Conservation (phyloP, 2,113 vertebrate genomes). For the Cnemophilus loriae region DNA sequence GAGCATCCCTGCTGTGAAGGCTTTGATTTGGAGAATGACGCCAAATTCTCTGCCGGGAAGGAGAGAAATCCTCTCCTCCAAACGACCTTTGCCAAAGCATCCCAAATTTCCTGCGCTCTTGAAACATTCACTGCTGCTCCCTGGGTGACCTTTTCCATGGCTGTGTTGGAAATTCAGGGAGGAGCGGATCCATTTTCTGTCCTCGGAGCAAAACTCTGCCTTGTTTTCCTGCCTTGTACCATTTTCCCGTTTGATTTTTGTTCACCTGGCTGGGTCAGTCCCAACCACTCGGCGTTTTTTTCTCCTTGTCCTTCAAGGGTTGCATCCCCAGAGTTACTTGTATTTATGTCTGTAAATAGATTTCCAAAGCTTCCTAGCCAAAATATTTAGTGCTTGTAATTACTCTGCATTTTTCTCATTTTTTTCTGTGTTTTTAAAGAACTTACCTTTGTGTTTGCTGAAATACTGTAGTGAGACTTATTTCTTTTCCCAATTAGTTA, state of each 20-base stretch:
- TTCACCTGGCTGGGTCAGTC: conserved; percentile 50
- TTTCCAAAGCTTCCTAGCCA: conserved; percentile 72
- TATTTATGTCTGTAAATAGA: conserved; percentile 86
- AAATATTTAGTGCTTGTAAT: conserved; percentile 78
- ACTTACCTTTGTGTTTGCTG: conserved; percentile 68
- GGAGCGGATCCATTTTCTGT: neutral
- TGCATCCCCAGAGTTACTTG: conserved; percentile 73
- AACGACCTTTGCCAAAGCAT: neutral
- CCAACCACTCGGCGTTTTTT: conserved; percentile 39
- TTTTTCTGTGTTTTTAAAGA: conserved; percentile 70
- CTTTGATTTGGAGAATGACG: neutral
- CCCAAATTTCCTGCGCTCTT: conserved; percentile 27
- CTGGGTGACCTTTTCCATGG: conserved; percentile 29
- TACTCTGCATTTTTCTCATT: conserved; percentile 60
- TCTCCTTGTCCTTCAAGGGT: conserved; percentile 56
- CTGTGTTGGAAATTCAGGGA: conserved; percentile 20
- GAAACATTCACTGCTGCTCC: conserved; percentile 51
- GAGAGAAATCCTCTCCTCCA: conserved; percentile 24
- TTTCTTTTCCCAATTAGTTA: conserved; percentile 67
- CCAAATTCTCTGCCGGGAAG: conserved; percentile 7
- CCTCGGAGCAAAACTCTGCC: conserved; percentile 45
- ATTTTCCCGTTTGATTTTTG: neutral
- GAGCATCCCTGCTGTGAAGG: neutral
- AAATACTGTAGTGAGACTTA: conserved; percentile 72
- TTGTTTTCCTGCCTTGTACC: conserved; percentile 39